Conservation (phyloP, 2,113 vertebrate genomes). For the Anguilla japonica region DNA sequence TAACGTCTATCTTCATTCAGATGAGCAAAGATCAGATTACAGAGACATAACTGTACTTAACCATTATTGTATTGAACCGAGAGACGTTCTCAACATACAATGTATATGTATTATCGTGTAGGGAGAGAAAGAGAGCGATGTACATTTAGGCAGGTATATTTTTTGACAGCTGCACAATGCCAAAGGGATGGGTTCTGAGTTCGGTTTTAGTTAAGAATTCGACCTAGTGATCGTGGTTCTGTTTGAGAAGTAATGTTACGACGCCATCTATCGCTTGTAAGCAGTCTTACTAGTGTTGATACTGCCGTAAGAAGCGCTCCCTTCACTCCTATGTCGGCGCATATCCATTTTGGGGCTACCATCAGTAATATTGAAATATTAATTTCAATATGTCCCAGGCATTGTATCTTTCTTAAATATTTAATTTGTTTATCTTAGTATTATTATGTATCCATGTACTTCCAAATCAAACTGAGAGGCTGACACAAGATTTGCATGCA, state of each 20-base stretch:
- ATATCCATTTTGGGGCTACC: too few species aligned
- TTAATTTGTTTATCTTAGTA: too few species aligned
- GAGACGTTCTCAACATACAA: too few species aligned
- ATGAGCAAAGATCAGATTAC: neutral
- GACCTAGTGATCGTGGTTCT: neutral
- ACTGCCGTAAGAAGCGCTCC: neutral
- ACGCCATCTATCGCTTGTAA: constrained; percentile 23
- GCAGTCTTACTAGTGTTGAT: neutral
- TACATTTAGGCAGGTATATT: neutral
- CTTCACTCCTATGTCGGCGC: too few species aligned
- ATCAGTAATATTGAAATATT: too few species aligned
- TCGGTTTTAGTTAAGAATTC: neutral
- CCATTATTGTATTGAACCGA: neutral
- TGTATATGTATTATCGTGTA: too few species aligned
- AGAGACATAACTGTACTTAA: neutral
- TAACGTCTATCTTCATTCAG: neutral
- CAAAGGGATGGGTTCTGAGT: neutral
- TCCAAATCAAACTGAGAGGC: too few species aligned
- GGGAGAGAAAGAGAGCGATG: too few species aligned
- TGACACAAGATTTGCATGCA: too few species aligned
- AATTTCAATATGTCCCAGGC: too few species aligned
- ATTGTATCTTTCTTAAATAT: too few species aligned
- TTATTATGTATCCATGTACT: too few species aligned
- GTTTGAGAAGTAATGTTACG: neutral
- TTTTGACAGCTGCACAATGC: neutral